Evolutionary conservation across 2,113 vertebrate species (phyloP), one percentile per base, ranked within the genome.

Genomic region (Carollia perspicillata): DNA sequence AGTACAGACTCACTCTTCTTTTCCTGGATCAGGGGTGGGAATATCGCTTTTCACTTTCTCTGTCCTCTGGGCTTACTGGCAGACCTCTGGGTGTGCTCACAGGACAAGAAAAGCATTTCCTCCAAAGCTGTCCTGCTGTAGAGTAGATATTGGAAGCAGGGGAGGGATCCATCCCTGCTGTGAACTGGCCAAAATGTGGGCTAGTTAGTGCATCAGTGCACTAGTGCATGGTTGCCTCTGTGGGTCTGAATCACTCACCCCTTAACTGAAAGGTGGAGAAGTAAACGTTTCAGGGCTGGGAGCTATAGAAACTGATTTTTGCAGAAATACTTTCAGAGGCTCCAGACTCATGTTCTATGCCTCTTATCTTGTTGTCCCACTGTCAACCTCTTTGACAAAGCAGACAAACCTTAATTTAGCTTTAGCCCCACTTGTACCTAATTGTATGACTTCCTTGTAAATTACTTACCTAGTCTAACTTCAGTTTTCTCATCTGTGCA

Each of bases 101-200:
- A 85, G 83, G 66, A 33, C 11, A 28, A 93, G 51, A 58, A 80
- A 94, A 92, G n/a, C 49, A 75, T 30, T 83, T 95, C 68, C 66
- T 84, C 18, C 44, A 53, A 51, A 94, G 49, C 58, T 90, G 49
- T 85, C 17, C 44, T 86, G 33, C 30, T 86, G 33, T 10, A 22
- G 60, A 74, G 47, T 66, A 87, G 47, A 69, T 93, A 40, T 71
- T 86, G 68, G 89, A 93, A 90, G 74, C 16, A 6, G 49, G 20
- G 77, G 66, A 94, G 90, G 71, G 77, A 74, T 33, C 72, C n/a
- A 86, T 35, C 49, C 18, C 13, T 6, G 22, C 22, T 53, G 8
- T 53, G 51, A n/a, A 30, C 86, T 83, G 68, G 40, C 94, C 12
- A 23, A 71, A 84, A 80, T 65, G 58, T 12, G 4, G 22, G 10